A percentile compares a stretch with the other conserved stretches of the same genome.
phyloP scores from a whole-genome alignment of 30 jellyfish, hydroid and myxozoan species.

The Clytia hemisphaerica region DNA sequence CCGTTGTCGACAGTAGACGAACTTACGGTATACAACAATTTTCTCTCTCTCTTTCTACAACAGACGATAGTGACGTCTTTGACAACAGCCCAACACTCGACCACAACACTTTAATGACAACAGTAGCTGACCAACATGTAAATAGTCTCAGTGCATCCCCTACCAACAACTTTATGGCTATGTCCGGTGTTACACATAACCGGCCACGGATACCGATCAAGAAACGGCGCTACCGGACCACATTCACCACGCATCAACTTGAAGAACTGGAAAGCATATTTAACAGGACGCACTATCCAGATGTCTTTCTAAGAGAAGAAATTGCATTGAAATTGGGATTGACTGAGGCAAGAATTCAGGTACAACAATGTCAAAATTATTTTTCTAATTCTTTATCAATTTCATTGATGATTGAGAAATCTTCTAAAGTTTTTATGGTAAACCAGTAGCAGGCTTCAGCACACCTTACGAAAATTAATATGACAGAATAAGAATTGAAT shows the following conservation, averaged over 20 bases:
- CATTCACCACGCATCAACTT: constrained; percentile 83
- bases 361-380: not conserved
- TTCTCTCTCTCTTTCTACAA: constrained; percentile 10
- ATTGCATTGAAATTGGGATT: constrained; percentile 76
- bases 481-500: too few species aligned
- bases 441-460: too few species aligned
- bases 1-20: too few species aligned
- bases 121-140: too few species aligned
- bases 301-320: constrained; percentile 85
- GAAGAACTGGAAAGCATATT: constrained; percentile 93
- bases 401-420: not conserved
- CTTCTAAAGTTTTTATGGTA: too few species aligned
- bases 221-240: constrained; percentile 88
- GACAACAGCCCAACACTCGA: constrained; percentile 43
- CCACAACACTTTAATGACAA: constrained; percentile 30
- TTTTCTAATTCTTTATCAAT: too few species aligned
- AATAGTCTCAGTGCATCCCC: constrained; percentile 31
- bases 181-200: too few species aligned
- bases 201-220: constrained; percentile 38
- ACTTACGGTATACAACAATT: too few species aligned
- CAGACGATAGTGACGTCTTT: constrained; percentile 33
- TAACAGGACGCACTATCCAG: constrained; percentile 90
- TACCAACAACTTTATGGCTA: constrained; percentile 17
- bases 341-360: constrained; percentile 96
- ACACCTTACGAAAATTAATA: too few species aligned